Percentiles rank a stretch among this genome's conserved stretches.
phyloP scores from a whole-genome alignment of 2,888 invertebrate genomes.

The Cephus sareptanus region DNA sequence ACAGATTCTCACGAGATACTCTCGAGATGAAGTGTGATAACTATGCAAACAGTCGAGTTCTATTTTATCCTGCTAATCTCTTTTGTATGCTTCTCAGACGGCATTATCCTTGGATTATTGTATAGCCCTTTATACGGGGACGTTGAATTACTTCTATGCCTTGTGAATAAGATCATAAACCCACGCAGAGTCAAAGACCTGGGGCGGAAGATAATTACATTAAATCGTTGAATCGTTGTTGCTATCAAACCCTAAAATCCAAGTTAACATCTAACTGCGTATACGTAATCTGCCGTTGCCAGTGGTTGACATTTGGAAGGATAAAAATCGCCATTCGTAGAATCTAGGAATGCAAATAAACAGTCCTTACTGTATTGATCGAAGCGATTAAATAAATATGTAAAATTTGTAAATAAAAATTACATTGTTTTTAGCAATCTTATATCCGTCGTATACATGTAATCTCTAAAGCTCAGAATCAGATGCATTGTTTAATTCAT shows the following conservation, averaged over 20 bases:
- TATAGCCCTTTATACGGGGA: background rate
- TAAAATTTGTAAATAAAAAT: no score
- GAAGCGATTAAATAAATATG: no score
- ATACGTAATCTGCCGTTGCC: background rate
- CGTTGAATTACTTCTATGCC: background rate
- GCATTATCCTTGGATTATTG: background rate
- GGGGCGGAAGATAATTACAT: background rate
- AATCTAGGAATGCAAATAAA: no score
- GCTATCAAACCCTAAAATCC: background rate
- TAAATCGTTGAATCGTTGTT: background rate
- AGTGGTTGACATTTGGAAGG: background rate
- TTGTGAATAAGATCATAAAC: background rate
- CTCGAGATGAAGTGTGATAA: background rate
- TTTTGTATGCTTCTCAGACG: background rate
- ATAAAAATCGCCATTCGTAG: background rate
- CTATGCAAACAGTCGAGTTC: no score
- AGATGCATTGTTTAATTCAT: background rate
- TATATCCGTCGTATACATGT: no score
- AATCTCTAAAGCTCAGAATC: background rate
- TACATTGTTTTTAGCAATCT: no score
- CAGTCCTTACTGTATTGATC: no score
- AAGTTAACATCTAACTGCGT: background rate
- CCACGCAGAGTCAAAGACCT: background rate
- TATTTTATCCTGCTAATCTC: no score
- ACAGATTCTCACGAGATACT: background rate